phyloP scores from a whole-genome alignment of 2,113 vertebrate genomes.

The Gobius niger region DNA sequence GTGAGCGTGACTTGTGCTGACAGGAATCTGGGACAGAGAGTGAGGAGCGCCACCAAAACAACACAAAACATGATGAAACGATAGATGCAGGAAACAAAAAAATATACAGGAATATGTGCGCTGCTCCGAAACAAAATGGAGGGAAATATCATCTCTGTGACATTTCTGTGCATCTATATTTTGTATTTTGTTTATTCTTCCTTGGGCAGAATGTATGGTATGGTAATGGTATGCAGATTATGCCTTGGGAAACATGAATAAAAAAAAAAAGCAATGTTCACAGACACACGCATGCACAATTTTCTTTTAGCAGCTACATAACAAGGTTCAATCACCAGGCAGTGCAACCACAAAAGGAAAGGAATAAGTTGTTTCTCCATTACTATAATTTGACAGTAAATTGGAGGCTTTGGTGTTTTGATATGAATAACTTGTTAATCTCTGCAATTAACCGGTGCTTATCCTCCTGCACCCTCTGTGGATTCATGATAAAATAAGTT shows the following conservation, averaged over 20 bases:
- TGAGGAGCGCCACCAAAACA: neutral
- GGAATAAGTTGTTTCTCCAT: no score
- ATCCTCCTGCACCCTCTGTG: no score
- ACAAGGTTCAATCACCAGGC: neutral
- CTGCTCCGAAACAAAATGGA: neutral
- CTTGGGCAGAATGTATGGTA: no score
- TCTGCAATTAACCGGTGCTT: no score
- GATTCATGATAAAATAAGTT: no score
- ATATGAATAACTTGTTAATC: no score
- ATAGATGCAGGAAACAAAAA: neutral
- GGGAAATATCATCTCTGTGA: neutral
- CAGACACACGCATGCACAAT: neutral
- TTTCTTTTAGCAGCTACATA: neutral
- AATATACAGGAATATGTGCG: neutral
- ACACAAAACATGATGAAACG: conserved; percentile 7
- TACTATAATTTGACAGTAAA: no score
- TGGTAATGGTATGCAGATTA: neutral
- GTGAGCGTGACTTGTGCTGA: conserved; percentile 14
- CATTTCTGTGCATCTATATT: neutral
- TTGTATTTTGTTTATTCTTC: neutral
- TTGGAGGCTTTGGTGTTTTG: no score
- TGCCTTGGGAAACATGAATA: neutral
- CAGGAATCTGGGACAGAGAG: conserved; percentile 2
- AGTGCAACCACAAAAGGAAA: neutral
- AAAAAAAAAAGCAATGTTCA: neutral